Evolutionary conservation across 1,140 invertebrate species (phyloP).

Genomic region (Rhopalosiphum maidis): DNA sequence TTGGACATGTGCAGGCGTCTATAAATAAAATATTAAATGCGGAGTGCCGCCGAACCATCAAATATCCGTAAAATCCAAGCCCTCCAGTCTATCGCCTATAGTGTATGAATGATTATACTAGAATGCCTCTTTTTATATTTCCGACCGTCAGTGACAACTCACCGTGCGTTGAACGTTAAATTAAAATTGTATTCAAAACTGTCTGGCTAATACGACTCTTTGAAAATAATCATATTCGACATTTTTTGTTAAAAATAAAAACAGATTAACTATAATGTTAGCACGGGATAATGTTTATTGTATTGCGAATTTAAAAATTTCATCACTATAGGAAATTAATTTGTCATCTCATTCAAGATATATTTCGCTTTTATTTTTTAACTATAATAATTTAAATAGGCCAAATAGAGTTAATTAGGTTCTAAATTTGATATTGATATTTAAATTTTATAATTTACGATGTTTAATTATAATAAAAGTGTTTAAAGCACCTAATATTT

Average conservation of each 20-base stretch:
- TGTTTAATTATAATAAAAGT: too few species aligned
- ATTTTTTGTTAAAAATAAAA: not conserved
- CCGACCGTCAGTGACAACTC: not conserved
- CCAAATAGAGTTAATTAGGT: too few species aligned
- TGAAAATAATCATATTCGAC: not conserved
- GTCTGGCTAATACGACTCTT: not conserved
- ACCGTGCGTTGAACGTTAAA: not conserved
- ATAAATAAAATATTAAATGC: not conserved
- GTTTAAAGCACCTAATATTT: too few species aligned
- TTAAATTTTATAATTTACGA: too few species aligned
- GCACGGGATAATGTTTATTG: not conserved
- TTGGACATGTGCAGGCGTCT: not conserved
- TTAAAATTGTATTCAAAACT: not conserved
- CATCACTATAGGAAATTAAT: not conserved
- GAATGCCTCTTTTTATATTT: not conserved
- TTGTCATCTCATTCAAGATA: not conserved
- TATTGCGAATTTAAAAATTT: too few species aligned
- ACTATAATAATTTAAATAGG: too few species aligned
- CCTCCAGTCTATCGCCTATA: not conserved
- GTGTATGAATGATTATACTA: not conserved
- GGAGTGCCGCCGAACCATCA: not conserved
- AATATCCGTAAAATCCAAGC: not conserved
- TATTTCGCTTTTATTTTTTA: too few species aligned
- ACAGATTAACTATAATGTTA: not conserved
- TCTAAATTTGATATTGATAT: too few species aligned